Evolutionary conservation across 2,113 vertebrate genomes (phyloP).

Genomic region (Blennius ocellaris): DNA sequence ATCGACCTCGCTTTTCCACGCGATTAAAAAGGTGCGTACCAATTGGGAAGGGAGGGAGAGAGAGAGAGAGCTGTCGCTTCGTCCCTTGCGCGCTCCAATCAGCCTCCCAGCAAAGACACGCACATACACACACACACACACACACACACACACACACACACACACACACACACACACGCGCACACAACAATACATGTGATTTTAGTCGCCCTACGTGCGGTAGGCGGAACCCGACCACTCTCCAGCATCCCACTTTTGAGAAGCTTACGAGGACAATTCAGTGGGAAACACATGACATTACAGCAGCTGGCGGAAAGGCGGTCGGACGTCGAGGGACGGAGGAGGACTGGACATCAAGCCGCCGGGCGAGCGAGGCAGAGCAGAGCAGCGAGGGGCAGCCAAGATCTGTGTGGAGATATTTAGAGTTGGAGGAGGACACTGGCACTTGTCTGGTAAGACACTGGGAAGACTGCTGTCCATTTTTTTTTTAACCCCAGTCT

Average conservation of each 20-base stretch:
- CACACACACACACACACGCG: conserved; percentile 30
- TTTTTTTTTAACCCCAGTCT: not conserved
- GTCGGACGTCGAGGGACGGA: conserved; percentile 42
- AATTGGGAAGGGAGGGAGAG: conserved; percentile 4
- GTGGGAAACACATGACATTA: conserved; percentile 64
- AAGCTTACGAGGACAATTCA: conserved; percentile 61
- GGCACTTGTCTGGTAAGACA: conserved; percentile 69
- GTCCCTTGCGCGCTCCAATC: not conserved
- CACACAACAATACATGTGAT: conserved; percentile 48
- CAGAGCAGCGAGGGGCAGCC: too few species aligned
- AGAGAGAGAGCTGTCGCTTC: too few species aligned
- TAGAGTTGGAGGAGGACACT: conserved; percentile 64
- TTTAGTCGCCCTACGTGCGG: conserved; percentile 59
- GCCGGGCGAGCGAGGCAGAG: too few species aligned
- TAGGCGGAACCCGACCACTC: conserved; percentile 75
- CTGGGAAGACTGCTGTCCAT: not conserved
- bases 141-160: conserved; percentile 21
- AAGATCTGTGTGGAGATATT: conserved; percentile 69
- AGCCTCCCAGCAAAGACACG: conserved; percentile 21
- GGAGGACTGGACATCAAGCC: conserved; percentile 32
- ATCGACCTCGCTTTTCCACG: not conserved
- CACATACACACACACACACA: conserved; percentile 21
- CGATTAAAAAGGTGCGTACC: conserved; percentile 33
- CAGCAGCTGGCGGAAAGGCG: conserved; percentile 43
- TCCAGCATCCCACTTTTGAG: conserved; percentile 69